Conservation (phyloP, 2,113 vertebrate genomes). For the Laticauda colubrina region DNA sequence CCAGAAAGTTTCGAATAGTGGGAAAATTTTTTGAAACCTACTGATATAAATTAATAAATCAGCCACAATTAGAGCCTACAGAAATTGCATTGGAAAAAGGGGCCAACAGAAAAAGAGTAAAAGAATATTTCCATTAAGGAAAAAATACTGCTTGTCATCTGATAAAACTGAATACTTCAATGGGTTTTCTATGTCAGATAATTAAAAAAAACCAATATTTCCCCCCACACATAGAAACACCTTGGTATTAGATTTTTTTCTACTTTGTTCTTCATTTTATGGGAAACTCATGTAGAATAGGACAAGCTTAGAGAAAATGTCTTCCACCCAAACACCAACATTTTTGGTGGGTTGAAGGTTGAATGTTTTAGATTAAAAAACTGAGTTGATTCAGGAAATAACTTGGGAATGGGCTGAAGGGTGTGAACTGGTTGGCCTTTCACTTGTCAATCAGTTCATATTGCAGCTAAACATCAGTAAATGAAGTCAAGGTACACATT, state of each 20-base stretch:
- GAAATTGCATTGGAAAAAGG: not conserved
- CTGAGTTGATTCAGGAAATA: constrained; percentile 19
- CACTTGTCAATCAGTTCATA: constrained; percentile 35
- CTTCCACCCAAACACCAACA: not conserved
- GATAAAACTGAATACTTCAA: not conserved
- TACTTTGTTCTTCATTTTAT: constrained; percentile 10
- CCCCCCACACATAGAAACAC: not conserved
- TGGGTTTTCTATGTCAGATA: not conserved
- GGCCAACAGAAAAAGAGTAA: not conserved
- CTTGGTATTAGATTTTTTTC: not conserved
- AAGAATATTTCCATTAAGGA: not conserved
- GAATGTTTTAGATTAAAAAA: not conserved
- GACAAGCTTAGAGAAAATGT: constrained; percentile 5
- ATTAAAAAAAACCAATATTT: constrained; percentile 3
- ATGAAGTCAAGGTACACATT: constrained; percentile 65
- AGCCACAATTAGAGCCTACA: not conserved
- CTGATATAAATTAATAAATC: not conserved
- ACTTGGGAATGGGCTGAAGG: constrained; percentile 9
- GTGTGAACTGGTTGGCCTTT: constrained; percentile 4
- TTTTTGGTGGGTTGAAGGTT: constrained; percentile 2
- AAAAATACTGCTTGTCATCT: not conserved
- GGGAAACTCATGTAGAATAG: not conserved
- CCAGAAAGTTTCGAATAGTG: not conserved
- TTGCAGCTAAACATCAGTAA: constrained; percentile 45
- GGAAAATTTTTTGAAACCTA: not conserved